These are phyloP conservation scores for Harpagoxenus sublaevis DNA, from an alignment of 2,888 invertebrate genomes.

Conservation along the genomic window DNA sequence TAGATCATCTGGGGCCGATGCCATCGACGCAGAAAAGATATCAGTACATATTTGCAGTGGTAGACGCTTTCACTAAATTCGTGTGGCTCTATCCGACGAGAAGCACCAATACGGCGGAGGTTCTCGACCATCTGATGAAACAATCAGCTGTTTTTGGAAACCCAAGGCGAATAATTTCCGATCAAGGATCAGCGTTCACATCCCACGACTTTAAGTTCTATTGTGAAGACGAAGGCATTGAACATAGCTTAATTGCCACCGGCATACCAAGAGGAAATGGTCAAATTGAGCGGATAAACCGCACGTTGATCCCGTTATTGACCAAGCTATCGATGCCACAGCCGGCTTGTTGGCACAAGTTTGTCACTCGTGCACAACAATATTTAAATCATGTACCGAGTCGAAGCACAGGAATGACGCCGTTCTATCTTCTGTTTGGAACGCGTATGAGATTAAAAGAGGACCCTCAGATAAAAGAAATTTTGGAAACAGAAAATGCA, in stretches of 20 bases:
- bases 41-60: conserved; percentile 27
- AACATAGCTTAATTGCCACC: not conserved
- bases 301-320: not conserved
- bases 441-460: not conserved
- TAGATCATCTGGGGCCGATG: conserved; percentile 7
- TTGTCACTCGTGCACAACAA: not conserved
- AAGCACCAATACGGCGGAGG: not conserved
- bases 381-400: conserved; percentile 1
- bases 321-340: conserved; percentile 13
- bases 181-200: conserved; percentile 7
- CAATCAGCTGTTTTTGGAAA: conserved; percentile 14
- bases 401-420: conserved; percentile 19
- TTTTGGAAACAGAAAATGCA: not conserved
- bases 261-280: not conserved
- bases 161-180: not conserved
- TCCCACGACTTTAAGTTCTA: conserved; percentile 1
- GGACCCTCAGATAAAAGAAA: not conserved
- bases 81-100: conserved; percentile 19
- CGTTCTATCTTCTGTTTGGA: conserved; percentile 13
- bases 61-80: conserved; percentile 10
- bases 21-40: not conserved
- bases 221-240: conserved; percentile 7
- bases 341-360: not conserved
- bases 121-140: not conserved
- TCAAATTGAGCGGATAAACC: conserved; percentile 10